A percentile compares a stretch with the other conserved stretches of the same genome.
Evolutionary conservation across 2,888 invertebrate genomes (phyloP).

Genomic region (Nephrotoma guestfalica): DNA sequence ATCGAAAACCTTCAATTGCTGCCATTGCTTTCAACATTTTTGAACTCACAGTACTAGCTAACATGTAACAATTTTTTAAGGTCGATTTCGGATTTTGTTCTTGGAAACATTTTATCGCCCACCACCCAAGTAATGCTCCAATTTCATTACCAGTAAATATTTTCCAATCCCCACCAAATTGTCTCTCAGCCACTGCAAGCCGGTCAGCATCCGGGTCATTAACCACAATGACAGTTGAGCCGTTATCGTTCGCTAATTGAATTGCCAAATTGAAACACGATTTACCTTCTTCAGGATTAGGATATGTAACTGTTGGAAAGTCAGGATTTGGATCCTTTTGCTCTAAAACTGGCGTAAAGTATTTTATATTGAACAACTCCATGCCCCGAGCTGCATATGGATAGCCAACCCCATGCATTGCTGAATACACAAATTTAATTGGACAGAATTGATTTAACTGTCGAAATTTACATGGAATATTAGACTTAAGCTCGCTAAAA

Average conservation of each 20-base stretch:
- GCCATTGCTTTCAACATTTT: conserved; percentile 80
- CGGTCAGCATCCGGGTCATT: conserved; percentile 99
- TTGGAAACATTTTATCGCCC: conserved; percentile 54
- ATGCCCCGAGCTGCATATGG: conserved; percentile 62
- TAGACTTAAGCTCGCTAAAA: conserved; percentile 40
- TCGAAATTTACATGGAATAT: conserved; percentile 38
- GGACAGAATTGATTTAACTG: conserved; percentile 38
- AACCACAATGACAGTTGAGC: conserved; percentile 67
- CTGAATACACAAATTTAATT: conserved; percentile 72
- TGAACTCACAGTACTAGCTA: conserved; percentile 93
- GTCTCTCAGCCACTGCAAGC: conserved; percentile 80
- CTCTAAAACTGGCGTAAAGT: conserved; percentile 32
- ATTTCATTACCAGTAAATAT: conserved; percentile 92
- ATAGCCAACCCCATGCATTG: conserved; percentile 97
- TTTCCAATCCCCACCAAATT: conserved; percentile 56
- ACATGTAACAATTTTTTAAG: conserved; percentile 55
- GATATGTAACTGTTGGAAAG: conserved; percentile 92
- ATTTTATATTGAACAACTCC: conserved; percentile 52
- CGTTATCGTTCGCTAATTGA: conserved; percentile 55
- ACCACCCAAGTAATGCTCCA: conserved; percentile 89
- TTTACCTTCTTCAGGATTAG: conserved; percentile 94
- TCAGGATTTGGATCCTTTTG: conserved; percentile 89
- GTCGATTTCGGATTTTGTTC: conserved; percentile 33
- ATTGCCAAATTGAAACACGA: conserved; percentile 63
- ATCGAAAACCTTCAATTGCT: conserved; percentile 58